Conservation (phyloP, 1,140 invertebrate genomes). For the Penaeus indicus region DNA sequence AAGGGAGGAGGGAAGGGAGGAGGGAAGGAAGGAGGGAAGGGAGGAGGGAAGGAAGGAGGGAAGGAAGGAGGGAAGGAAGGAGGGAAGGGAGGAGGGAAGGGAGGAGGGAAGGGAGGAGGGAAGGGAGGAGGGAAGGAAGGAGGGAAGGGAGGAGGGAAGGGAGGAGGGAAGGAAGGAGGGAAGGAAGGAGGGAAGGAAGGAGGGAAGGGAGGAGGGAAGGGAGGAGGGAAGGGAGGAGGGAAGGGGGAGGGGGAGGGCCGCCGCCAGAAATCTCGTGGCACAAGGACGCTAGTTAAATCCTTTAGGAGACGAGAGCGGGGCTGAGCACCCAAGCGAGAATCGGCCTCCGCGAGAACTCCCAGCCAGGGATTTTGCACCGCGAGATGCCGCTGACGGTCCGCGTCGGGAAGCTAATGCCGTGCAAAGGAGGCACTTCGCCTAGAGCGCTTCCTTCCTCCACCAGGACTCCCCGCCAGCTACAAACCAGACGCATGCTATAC, state of each 20-base stretch:
- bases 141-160: not conserved
- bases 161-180: not conserved
- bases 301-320: no score
- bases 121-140: not conserved
- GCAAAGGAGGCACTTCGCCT: no score
- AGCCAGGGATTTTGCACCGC: no score
- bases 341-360: no score
- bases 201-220: not conserved
- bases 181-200: not conserved
- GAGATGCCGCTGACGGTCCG: no score
- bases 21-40: not conserved
- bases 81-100: not conserved
- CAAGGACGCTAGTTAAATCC: no score
- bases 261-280: no score
- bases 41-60: not conserved
- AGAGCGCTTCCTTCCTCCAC: no score
- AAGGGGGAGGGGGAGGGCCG: not conserved
- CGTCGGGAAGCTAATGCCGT: no score
- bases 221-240: not conserved
- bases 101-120: not conserved
- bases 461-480: no score
- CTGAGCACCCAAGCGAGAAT: no score
- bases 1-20: constrained; percentile 6
- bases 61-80: not conserved
- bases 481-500: no score